These are phyloP conservation scores for Ispidina lecontei DNA, from an alignment of 2,797 vertebrate species.

Conservation along the genomic window DNA sequence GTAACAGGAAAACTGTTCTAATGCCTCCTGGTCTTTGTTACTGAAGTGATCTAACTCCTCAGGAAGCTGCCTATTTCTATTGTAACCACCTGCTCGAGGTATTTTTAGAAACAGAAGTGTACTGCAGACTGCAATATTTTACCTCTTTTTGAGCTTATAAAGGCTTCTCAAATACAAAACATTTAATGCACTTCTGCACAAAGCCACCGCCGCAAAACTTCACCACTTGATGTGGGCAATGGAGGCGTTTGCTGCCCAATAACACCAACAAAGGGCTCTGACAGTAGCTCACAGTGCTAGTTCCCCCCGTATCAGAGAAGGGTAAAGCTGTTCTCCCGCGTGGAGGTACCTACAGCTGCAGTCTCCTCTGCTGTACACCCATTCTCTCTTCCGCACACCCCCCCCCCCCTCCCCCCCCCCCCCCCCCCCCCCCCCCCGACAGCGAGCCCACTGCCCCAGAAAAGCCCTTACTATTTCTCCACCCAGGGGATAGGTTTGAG, in stretches of 20 bases:
- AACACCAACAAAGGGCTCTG: not conserved
- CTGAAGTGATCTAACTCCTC: not conserved
- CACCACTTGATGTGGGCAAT: accelerated
- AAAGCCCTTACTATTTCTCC: slow-evolving; percentile 92
- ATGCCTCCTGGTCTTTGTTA: not conserved
- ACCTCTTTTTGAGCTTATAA: not conserved
- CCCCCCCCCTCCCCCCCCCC: no score
- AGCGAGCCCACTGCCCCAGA: not conserved
- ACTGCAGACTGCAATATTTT: not conserved
- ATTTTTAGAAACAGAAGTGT: not conserved
- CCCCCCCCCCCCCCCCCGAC: not conserved
- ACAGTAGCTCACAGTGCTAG: accelerated
- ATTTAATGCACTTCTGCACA: not conserved
- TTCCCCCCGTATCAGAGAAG: accelerated
- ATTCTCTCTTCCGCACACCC: not conserved
- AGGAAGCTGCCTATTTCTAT: not conserved
- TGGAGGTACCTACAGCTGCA: not conserved
- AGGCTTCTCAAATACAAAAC: accelerated
- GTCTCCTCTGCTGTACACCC: accelerated
- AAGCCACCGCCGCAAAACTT: accelerated
- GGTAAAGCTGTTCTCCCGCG: not conserved
- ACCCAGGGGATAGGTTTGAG: slow-evolving; percentile 90
- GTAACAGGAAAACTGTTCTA: not conserved
- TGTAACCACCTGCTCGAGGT: not conserved
- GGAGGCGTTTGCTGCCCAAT: not conserved